phyloP scores from a whole-genome alignment of 1,140 invertebrate genomes.

The Ylistrum balloti region DNA sequence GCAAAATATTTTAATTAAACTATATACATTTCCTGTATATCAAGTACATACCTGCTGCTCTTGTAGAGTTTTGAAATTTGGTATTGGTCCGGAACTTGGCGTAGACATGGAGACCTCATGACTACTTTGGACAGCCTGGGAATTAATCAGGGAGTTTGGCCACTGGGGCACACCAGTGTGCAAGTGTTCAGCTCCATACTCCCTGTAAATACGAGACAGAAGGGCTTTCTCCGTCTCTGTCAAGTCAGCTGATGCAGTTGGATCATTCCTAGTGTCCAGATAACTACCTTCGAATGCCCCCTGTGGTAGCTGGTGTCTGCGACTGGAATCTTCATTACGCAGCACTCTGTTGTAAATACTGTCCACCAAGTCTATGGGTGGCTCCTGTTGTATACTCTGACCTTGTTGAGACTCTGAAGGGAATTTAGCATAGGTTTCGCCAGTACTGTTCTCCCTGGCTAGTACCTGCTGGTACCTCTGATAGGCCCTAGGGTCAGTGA shows the following conservation, averaged over 20 bases:
- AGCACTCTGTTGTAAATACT: conserved; percentile 33
- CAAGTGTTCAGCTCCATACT: neutral
- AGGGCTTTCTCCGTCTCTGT: neutral
- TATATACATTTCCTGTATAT: too few relatives aligned
- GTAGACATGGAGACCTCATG: conserved; percentile 43
- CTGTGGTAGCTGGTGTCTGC: neutral
- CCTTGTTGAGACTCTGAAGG: neutral
- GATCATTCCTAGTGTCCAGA: neutral
- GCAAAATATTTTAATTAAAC: too few relatives aligned
- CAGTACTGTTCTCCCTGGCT: conserved; percentile 20
- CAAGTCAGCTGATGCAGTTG: neutral
- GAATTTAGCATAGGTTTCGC: neutral
- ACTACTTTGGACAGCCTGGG: neutral
- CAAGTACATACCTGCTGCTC: conserved; percentile 74
- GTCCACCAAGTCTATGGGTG: neutral
- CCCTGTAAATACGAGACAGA: neutral
- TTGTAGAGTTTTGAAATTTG: conserved; percentile 70
- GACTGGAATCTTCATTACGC: neutral
- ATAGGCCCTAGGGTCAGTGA: conserved; percentile 30
- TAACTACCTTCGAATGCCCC: conserved; percentile 12
- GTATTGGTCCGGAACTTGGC: conserved; percentile 67
- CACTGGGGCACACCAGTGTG: neutral
- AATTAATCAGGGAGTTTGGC: neutral
- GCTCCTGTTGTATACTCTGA: neutral
- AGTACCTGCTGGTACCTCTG: conserved; percentile 9